Conservation (phyloP, 2,113 vertebrate species). For the Alligator mississippiensis region DNA sequence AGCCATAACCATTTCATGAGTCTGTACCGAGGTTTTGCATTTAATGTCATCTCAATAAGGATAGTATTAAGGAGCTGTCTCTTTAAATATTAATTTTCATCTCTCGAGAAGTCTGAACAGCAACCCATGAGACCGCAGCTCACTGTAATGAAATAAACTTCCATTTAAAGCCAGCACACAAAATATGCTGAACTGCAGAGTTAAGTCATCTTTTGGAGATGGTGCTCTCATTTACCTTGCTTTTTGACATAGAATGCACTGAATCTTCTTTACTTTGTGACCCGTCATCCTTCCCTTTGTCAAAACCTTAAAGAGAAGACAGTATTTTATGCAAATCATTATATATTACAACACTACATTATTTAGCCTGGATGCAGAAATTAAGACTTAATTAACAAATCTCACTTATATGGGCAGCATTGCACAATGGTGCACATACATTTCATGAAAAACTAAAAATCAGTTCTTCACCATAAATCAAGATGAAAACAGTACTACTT, state of each 20-base stretch:
- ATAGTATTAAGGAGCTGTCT: not conserved
- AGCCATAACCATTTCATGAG: not conserved
- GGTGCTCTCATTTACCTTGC: slow-evolving; percentile 86
- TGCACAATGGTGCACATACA: not conserved
- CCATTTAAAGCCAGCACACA: not conserved
- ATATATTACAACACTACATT: not conserved
- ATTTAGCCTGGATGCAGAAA: not conserved
- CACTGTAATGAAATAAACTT: not conserved
- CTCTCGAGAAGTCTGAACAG: not conserved
- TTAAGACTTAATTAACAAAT: not conserved
- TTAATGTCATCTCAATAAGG: not conserved
- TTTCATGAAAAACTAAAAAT: not conserved
- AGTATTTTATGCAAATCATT: not conserved
- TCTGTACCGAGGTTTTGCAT: not conserved
- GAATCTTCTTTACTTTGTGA: slow-evolving; percentile 91
- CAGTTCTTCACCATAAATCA: not conserved
- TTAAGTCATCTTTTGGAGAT: not conserved
- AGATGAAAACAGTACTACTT: not conserved
- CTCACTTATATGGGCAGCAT: not conserved
- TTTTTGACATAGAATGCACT: slow-evolving; percentile 93
- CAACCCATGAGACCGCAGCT: not conserved
- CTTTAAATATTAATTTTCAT: not conserved
- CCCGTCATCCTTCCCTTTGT: slow-evolving; percentile 91
- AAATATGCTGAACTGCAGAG: not conserved
- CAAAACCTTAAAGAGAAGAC: slow-evolving; percentile 85